Evolutionary conservation across 2,797 vertebrate genomes (phyloP), one percentile per base, ranked within the genome.

Genomic region (Enteromius treurensis): DNA sequence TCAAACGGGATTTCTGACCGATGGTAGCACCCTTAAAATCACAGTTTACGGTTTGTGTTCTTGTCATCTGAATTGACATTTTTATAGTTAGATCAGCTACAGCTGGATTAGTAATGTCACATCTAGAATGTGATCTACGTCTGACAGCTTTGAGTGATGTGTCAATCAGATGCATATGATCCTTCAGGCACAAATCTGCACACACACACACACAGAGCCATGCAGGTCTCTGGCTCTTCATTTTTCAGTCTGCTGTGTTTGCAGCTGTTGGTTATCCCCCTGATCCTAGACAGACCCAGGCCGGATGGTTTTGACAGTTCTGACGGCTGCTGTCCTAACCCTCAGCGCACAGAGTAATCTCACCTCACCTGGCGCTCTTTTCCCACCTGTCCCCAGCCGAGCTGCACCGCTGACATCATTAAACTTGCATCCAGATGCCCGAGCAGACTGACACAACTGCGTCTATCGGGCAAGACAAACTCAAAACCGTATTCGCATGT

Each of bases 251-350:
- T 71, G 77, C 55, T 79, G 65, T 80, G 74, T 88, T 79, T 89
- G 87, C 85, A 87, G 90, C 87, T 88, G 88, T 83, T 88, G 79
- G 83, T 77, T 87, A 71, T 87, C 79, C 86, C 85, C 86, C 73
- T 87, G 87, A 80, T 64, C 87, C 84, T 86, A 84, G 79, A 80
- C 82, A 87, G 84, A 87, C 85, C 83, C 87, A 84, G 84, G 90
- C 88, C 89, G 90, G 92, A 89, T 80, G 81, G 77, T 80, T 88
- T 87, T 93, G 94, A 94, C 93, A 93, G 92, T 90, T 89, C 89
- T 94, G 93, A 95, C 90, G 93, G 91, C 82, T 94, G 93, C 94
- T 93, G 94, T 94, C 92, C 94, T 85, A 94, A 94, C 90, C 92
- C 92, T 91, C 87, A 89, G 89, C 90, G 91, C 88, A 92, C 88